Percentiles rank a stretch among this genome's conserved stretches.
These are phyloP conservation scores for Pagrus major DNA, from an alignment of 2,113 vertebrate genomes.

Conservation along the genomic window DNA sequence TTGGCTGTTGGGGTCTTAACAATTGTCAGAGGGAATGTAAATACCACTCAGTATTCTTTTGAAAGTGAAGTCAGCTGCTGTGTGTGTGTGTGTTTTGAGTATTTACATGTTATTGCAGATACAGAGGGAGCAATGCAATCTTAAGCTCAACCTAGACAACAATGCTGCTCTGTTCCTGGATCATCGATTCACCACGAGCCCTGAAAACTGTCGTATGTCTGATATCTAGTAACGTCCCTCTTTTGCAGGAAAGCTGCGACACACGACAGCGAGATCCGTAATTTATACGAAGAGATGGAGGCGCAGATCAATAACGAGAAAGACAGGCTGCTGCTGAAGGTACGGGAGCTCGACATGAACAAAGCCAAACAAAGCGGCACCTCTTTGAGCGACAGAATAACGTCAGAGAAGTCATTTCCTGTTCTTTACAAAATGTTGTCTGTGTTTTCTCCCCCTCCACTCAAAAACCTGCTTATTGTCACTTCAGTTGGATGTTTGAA, in stretches of 20 bases:
- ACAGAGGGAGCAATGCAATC: not conserved
- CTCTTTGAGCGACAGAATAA: not conserved
- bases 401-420: not conserved
- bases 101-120: constrained; percentile 15
- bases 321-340: constrained; percentile 88
- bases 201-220: not conserved
- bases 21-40: constrained; percentile 60
- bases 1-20: constrained; percentile 56
- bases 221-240: not conserved
- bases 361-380: not conserved
- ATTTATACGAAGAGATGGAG: constrained; percentile 97
- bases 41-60: constrained; percentile 36
- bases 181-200: not conserved
- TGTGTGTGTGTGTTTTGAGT: constrained; percentile 1
- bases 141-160: constrained; percentile 22
- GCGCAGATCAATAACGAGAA: constrained; percentile 93
- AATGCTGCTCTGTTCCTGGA: constrained; percentile 23
- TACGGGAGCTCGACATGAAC: constrained; percentile 42
- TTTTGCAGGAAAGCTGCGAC: constrained; percentile 89
- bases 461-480: not conserved
- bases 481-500: not conserved
- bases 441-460: not conserved
- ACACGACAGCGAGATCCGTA: constrained; percentile 91
- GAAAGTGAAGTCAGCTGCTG: constrained; percentile 19
- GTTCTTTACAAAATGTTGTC: not conserved